Percentiles rank a stretch among this genome's conserved stretches.
phyloP scores from a whole-genome alignment of 2,888 invertebrate genomes.

The Andricus curvator region DNA sequence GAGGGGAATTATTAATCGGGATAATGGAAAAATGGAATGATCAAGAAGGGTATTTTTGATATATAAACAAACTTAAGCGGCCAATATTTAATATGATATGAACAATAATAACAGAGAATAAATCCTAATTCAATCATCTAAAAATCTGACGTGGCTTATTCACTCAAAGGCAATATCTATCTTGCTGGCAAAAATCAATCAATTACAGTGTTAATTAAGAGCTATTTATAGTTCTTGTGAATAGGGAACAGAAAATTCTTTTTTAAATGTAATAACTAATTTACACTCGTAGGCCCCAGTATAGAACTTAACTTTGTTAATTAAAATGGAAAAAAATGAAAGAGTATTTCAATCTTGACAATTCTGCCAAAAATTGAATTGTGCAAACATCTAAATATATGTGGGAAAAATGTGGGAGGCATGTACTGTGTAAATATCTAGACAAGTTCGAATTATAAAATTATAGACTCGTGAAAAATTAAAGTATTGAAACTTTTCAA shows the following conservation, averaged over 20 bases:
- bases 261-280: not conserved
- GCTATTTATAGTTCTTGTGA: not conserved
- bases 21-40: slow-evolving; percentile 25
- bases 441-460: too few species aligned
- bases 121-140: too few species aligned
- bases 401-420: too few species aligned
- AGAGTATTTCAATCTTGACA: not conserved
- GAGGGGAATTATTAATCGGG: slow-evolving; percentile 46
- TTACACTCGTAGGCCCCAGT: not conserved
- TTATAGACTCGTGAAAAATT: too few species aligned
- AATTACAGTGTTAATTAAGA: not conserved
- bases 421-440: too few species aligned
- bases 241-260: not conserved
- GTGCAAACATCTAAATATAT: too few species aligned
- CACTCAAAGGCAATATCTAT: not conserved
- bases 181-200: not conserved
- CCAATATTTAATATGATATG: too few species aligned
- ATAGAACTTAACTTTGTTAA: not conserved
- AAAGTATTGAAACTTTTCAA: too few species aligned
- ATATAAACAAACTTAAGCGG: too few species aligned
- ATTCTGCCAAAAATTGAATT: not conserved
- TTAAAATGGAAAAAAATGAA: not conserved
- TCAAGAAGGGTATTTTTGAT: too few species aligned
- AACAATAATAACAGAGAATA: too few species aligned
- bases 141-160: too few species aligned